Evolutionary conservation across 2,113 vertebrate species (phyloP).

Genomic region (Chaenocephalus aceratus): DNA sequence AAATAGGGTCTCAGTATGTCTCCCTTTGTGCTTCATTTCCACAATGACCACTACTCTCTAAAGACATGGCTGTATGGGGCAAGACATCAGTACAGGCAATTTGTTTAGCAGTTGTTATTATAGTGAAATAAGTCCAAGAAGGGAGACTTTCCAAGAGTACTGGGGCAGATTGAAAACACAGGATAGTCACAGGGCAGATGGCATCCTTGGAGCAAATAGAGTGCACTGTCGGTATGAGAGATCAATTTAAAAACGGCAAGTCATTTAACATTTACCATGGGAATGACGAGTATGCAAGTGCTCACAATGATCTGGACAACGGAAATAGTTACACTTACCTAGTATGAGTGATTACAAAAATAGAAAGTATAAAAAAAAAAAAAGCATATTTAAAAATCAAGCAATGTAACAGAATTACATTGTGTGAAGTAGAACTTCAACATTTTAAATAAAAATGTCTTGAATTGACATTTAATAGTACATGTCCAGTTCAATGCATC

Average conservation of each 20-base stretch:
- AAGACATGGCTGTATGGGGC: slow-evolving; percentile 29
- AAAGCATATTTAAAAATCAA: not conserved
- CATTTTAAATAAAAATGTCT: not conserved
- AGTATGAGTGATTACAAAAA: slow-evolving; percentile 16
- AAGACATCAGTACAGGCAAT: slow-evolving; percentile 49
- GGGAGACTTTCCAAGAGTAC: slow-evolving; percentile 49
- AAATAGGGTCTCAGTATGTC: slow-evolving; percentile 67
- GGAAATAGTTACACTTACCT: not conserved
- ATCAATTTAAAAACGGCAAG: slow-evolving; percentile 25
- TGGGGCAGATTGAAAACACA: slow-evolving; percentile 29
- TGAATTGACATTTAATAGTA: slow-evolving; percentile 7
- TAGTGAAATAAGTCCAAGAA: slow-evolving; percentile 34
- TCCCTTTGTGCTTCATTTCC: slow-evolving; percentile 60
- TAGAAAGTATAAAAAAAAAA: slow-evolving; percentile 12
- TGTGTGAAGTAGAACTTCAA: not conserved
- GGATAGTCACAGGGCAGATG: slow-evolving; percentile 27
- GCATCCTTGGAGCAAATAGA: slow-evolving; percentile 42
- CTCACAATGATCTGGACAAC: slow-evolving; percentile 81
- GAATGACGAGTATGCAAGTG: slow-evolving; percentile 45
- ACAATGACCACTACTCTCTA: slow-evolving; percentile 51
- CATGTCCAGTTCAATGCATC: slow-evolving; percentile 80
- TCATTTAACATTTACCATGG: slow-evolving; percentile 50
- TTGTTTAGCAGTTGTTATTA: slow-evolving; percentile 54
- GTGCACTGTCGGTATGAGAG: slow-evolving; percentile 4
- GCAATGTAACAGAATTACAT: slow-evolving; percentile 8